phyloP scores from a whole-genome alignment of 2,797 vertebrate species.

The Acridotheres tristis region DNA sequence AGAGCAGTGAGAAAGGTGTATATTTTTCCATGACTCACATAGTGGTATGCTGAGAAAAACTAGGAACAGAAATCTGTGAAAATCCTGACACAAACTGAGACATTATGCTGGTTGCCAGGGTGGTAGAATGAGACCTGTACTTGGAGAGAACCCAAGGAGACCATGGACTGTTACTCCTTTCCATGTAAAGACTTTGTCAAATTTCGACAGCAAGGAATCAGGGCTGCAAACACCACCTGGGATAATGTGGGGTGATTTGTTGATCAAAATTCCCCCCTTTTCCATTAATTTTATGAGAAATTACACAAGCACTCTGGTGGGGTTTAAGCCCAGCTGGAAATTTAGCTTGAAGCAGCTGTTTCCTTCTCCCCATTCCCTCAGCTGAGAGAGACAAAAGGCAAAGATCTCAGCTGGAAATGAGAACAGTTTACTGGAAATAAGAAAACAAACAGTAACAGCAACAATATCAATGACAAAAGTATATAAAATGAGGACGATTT shows the following conservation, averaged over 20 bases:
- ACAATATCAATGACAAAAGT: not conserved
- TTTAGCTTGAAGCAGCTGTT: not conserved
- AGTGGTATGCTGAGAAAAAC: not conserved
- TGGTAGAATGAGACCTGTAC: not conserved
- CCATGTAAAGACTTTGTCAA: not conserved
- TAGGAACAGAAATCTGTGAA: not conserved
- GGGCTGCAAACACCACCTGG: not conserved
- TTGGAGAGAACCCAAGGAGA: not conserved
- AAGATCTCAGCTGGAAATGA: not conserved
- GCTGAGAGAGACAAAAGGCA: not conserved
- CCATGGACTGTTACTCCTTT: not conserved
- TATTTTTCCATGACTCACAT: rapidly evolving
- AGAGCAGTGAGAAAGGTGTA: not conserved
- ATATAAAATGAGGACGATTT: not conserved
- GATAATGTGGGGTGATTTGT: not conserved
- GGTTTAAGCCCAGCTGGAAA: not conserved
- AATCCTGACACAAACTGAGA: not conserved
- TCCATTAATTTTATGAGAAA: not conserved
- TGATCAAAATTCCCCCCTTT: not conserved
- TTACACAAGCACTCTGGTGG: not conserved
- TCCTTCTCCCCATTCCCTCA: not conserved
- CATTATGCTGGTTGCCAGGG: not conserved
- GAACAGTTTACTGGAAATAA: not conserved
- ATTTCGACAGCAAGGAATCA: not conserved
- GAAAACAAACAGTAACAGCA: not conserved